A percentile compares a stretch with the other conserved stretches of the same genome.
Evolutionary conservation across 2,113 vertebrate species (phyloP).

Genomic region (Chlorodrepanis virens): DNA sequence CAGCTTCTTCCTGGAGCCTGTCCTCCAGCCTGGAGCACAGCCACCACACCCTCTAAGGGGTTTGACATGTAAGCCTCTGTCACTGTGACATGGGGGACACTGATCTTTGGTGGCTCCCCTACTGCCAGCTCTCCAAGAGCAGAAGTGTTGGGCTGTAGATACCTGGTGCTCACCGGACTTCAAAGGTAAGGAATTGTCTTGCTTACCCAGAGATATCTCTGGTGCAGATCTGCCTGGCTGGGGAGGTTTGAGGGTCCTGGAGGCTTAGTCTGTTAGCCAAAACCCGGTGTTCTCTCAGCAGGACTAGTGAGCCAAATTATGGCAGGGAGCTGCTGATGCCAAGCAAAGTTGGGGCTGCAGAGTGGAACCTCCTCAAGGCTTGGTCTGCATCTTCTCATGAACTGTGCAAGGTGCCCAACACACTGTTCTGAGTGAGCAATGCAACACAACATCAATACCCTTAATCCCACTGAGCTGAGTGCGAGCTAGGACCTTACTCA

Average conservation of each 20-base stretch:
- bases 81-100: neutral
- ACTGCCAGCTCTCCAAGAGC: neutral
- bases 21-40: neutral
- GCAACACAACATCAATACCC: neutral
- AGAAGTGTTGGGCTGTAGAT: neutral
- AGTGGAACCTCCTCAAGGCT: neutral
- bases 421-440: neutral
- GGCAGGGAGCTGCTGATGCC: neutral
- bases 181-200: neutral
- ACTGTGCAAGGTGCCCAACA: neutral
- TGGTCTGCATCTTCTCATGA: neutral
- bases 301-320: neutral
- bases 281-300: rapidly evolving
- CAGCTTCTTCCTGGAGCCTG: neutral
- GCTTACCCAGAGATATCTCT: neutral
- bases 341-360: neutral
- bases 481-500: neutral
- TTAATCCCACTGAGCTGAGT: neutral
- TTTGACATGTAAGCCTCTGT: neutral
- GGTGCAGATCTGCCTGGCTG: neutral
- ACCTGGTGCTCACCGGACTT: neutral
- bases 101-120: neutral
- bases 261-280: neutral
- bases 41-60: neutral
- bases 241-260: neutral